Evolutionary conservation across 2,888 invertebrate genomes (phyloP).

Genomic region (Mythimna pallens): DNA sequence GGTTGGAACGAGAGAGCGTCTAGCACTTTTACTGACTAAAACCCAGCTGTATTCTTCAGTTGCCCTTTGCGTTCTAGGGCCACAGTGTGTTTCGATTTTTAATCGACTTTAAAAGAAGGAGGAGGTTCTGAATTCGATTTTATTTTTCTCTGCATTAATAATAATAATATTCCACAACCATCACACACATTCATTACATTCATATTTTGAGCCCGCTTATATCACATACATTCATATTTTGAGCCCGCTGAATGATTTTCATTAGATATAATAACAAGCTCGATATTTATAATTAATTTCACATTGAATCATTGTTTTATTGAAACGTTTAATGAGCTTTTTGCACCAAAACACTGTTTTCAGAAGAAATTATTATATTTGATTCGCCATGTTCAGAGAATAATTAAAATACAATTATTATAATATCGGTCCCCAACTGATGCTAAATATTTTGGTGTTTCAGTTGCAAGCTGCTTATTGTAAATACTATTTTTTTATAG

Average conservation of each 20-base stretch:
- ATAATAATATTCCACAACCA: too few relatives aligned
- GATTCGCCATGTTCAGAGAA: neutral
- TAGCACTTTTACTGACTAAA: too few relatives aligned
- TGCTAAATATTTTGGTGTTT: constrained; percentile 17
- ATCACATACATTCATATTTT: neutral
- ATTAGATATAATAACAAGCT: neutral
- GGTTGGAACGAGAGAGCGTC: too few relatives aligned
- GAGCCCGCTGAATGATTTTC: neutral
- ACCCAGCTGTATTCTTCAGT: too few relatives aligned
- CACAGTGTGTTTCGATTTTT: too few relatives aligned
- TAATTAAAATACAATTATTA: constrained; percentile 4
- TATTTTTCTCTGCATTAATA: too few relatives aligned
- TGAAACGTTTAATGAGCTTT: constrained; percentile 4
- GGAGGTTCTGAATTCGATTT: too few relatives aligned
- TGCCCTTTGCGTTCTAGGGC: too few relatives aligned
- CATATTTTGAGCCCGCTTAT: neutral
- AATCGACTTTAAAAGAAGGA: too few relatives aligned
- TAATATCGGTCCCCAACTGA: neutral
- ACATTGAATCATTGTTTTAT: neutral
- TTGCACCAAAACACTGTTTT: constrained; percentile 4
- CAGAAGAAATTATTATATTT: constrained; percentile 8
- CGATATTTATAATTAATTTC: neutral
- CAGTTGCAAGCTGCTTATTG: neutral
- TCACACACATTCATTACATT: neutral
- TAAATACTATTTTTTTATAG: too few relatives aligned